These are phyloP conservation scores for Dissostichus mawsoni DNA, from an alignment of 2,113 vertebrate genomes.

Conservation along the genomic window DNA sequence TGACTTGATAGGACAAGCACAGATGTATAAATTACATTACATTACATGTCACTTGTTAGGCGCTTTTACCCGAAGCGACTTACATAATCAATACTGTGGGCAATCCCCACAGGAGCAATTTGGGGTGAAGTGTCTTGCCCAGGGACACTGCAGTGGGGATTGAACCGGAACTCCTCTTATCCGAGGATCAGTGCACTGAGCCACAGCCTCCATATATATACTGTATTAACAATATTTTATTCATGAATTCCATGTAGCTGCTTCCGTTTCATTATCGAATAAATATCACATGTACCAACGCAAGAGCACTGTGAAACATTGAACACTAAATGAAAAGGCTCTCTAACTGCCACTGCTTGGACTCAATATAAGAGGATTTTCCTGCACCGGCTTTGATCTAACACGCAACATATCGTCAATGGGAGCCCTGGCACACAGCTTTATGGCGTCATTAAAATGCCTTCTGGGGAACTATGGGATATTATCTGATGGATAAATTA, in stretches of 20 bases:
- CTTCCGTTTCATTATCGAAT: neutral
- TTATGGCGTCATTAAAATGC: neutral
- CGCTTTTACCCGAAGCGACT: no score
- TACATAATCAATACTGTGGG: no score
- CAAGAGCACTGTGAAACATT: neutral
- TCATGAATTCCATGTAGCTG: neutral
- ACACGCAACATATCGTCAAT: no score
- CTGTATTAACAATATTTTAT: neutral
- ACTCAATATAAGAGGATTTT: neutral
- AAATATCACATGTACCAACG: neutral
- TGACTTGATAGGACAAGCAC: neutral
- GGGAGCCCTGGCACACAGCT: neutral
- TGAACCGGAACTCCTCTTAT: no score
- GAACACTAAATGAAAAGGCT: neutral
- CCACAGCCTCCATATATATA: no score
- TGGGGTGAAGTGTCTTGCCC: no score
- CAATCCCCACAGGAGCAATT: no score
- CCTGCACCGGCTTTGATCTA: neutral
- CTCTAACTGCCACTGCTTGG: neutral
- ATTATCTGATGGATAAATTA: no score
- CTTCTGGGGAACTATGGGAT: no score
- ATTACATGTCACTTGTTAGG: no score
- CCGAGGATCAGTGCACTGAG: no score
- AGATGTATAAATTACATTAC: neutral
- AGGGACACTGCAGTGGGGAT: neutral